Evolutionary conservation across 2,888 invertebrate species (phyloP).

Genomic region (Dione vanillae): DNA sequence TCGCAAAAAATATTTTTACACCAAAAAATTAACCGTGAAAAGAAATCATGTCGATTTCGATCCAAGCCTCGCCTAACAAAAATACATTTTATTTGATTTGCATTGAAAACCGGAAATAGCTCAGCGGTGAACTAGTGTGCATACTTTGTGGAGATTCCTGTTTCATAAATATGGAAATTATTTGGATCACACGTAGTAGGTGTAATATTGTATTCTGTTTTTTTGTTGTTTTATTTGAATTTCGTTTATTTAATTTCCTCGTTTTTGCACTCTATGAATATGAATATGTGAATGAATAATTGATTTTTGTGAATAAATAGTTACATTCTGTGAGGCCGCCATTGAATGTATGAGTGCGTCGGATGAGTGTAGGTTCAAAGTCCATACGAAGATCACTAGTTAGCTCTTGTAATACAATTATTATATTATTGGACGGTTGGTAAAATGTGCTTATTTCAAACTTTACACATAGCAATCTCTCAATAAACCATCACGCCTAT

Average conservation of each 20-base stretch:
- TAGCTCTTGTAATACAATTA: too few relatives aligned
- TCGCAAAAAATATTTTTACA: constrained; percentile 3
- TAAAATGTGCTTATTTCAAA: too few relatives aligned
- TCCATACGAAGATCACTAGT: too few relatives aligned
- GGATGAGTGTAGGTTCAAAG: too few relatives aligned
- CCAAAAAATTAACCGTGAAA: neutral
- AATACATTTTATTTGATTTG: constrained; percentile 36
- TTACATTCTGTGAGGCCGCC: too few relatives aligned
- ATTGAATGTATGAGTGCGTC: too few relatives aligned
- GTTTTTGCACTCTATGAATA: neutral
- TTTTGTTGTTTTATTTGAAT: neutral
- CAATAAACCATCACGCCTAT: too few relatives aligned
- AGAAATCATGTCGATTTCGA: neutral
- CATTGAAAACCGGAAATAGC: constrained; percentile 40
- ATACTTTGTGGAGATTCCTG: constrained; percentile 11
- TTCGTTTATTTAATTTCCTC: neutral
- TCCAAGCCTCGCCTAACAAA: constrained; percentile 14
- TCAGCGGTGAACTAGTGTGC: constrained; percentile 27
- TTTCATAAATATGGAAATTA: constrained; percentile 24
- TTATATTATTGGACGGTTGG: too few relatives aligned
- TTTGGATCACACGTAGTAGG: neutral
- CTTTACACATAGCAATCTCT: too few relatives aligned
- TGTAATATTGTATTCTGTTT: neutral
- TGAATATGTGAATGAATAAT: neutral
- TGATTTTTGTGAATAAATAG: too few relatives aligned